Percentiles rank a stretch among this genome's conserved stretches.
Evolutionary conservation across 2,113 vertebrate species (phyloP).

Genomic region (Rhodinocichla rosea): DNA sequence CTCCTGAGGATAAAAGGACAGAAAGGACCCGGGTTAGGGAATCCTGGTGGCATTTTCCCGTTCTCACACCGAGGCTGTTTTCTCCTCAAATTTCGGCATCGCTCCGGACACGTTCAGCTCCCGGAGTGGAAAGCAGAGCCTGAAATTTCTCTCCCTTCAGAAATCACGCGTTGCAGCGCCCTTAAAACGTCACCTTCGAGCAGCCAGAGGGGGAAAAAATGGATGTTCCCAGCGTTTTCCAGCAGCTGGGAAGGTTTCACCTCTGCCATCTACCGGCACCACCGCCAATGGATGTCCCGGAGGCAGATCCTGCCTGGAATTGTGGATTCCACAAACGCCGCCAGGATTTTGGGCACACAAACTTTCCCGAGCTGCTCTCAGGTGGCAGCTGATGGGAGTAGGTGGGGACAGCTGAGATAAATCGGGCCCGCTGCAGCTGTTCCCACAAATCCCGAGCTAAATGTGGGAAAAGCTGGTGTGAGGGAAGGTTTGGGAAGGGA

Average conservation of each 20-base stretch:
- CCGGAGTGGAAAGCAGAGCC: fast-evolving
- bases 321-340: fast-evolving
- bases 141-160: neutral
- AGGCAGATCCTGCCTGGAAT: neutral
- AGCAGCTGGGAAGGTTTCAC: neutral
- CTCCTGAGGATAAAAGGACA: neutral
- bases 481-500: neutral
- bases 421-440: fast-evolving
- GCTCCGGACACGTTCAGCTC: fast-evolving
- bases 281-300: fast-evolving
- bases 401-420: neutral
- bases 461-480: fast-evolving
- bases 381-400: neutral
- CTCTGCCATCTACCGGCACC: conserved; percentile 22
- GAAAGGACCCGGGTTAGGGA: fast-evolving
- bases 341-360: fast-evolving
- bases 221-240: neutral
- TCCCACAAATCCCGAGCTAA: fast-evolving
- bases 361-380: neutral
- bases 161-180: neutral
- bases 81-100: fast-evolving
- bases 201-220: too few species aligned
- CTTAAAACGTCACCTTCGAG: neutral
- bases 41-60: neutral
- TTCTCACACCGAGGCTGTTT: fast-evolving